A percentile compares a stretch with the other conserved stretches of the same genome.
Evolutionary conservation across 2,113 vertebrate genomes (phyloP).

Genomic region (Tyto alba): DNA sequence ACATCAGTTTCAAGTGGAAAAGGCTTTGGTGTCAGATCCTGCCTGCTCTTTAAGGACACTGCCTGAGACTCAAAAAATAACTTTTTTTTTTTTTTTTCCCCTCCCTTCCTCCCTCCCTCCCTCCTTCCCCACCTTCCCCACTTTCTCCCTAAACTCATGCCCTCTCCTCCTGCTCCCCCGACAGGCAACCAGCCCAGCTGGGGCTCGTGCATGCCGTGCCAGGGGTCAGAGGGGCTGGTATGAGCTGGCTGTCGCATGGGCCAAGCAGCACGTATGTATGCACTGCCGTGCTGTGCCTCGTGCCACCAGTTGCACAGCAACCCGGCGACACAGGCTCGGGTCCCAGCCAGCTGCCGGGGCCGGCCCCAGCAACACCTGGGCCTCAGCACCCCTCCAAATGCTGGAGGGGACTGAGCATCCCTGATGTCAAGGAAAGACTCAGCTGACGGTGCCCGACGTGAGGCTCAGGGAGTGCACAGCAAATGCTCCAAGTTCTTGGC

Average conservation of each 20-base stretch:
- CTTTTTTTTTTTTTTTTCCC: accelerated
- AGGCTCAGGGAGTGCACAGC: neutral
- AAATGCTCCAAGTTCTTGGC: slow-evolving; percentile 57
- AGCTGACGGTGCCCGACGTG: neutral
- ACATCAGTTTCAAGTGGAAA: neutral
- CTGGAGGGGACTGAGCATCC: neutral
- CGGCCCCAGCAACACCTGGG: neutral
- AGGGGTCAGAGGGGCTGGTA: neutral
- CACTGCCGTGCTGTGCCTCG: neutral
- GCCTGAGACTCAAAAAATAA: neutral
- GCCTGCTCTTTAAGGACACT: neutral
- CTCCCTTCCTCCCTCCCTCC: accelerated
- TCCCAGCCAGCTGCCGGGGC: neutral
- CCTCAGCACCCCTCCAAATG: neutral
- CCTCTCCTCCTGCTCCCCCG: neutral
- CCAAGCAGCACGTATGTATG: neutral
- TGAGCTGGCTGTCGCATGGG: neutral
- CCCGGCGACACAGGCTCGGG: neutral
- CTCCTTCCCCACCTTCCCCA: neutral
- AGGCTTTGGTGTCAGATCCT: neutral
- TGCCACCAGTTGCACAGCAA: slow-evolving; percentile 27
- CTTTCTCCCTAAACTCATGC: neutral
- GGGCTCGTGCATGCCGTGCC: neutral
- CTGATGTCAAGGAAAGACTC: slow-evolving; percentile 14
- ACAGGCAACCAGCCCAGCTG: neutral